A percentile compares a stretch with the other conserved stretches of the same genome.
These are phyloP conservation scores for Amblyopsis hoosieri DNA, from an alignment of 2,797 vertebrate species.

Conservation along the genomic window DNA sequence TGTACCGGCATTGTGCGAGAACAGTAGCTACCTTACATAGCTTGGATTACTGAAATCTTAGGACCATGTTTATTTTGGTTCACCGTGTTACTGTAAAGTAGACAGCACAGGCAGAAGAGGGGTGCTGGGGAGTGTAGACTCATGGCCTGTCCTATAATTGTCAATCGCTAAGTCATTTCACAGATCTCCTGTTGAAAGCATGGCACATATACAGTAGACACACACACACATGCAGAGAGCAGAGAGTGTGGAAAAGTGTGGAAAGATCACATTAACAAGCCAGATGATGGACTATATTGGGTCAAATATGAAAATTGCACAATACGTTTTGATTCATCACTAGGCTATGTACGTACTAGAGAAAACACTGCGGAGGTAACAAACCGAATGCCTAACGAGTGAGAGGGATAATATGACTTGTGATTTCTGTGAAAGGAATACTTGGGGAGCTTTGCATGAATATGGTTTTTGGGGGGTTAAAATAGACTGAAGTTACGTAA, in stretches of 20 bases:
- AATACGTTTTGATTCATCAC: slow-evolving; percentile 24
- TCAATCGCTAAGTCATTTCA: slow-evolving; percentile 46
- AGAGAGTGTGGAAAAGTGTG: slow-evolving; percentile 4
- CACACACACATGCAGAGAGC: neutral
- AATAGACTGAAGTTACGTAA: slow-evolving; percentile 48
- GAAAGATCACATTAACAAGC: slow-evolving; percentile 9
- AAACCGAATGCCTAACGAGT: slow-evolving; percentile 26
- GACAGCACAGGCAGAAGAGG: slow-evolving; percentile 42
- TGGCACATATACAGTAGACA: slow-evolving; percentile 15
- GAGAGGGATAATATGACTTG: slow-evolving; percentile 23
- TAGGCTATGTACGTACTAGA: slow-evolving; percentile 27
- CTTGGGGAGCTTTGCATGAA: slow-evolving; percentile 50
- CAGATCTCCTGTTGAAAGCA: slow-evolving; percentile 34
- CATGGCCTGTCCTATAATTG: slow-evolving; percentile 47
- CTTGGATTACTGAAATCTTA: slow-evolving; percentile 64
- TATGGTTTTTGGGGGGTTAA: slow-evolving; percentile 49
- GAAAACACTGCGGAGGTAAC: slow-evolving; percentile 32
- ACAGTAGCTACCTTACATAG: slow-evolving; percentile 72
- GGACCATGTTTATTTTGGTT: slow-evolving; percentile 69
- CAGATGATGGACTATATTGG: slow-evolving; percentile 25
- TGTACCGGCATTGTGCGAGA: slow-evolving; percentile 66
- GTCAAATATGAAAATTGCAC: slow-evolving; percentile 22
- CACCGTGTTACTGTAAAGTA: slow-evolving; percentile 61
- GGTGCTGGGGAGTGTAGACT: slow-evolving; percentile 32
- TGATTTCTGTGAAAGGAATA: slow-evolving; percentile 37